Evolutionary conservation across 2,797 vertebrate species (phyloP), one percentile per base, ranked within the genome.

Genomic region (Hippopotamyrus pictus): DNA sequence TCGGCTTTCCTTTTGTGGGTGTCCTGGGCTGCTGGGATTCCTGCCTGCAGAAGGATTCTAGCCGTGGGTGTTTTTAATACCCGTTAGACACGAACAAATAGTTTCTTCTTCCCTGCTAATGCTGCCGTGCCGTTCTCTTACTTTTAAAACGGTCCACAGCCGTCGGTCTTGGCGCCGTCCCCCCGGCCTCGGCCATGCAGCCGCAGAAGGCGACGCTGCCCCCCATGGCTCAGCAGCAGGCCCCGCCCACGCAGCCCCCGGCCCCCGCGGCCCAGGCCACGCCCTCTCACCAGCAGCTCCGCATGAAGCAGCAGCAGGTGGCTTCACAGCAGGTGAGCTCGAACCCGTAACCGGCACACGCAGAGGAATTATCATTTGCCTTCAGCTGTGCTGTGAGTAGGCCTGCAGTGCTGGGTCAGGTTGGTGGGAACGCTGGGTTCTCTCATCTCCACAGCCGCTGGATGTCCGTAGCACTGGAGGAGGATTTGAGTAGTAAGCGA

Each of bases 261-360:
- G 76, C 93, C 0, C 91, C 94, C 0, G 95, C 93, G 89, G 91
- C 95, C 22, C 97, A 95, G 93, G 94, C 96, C 88, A 96, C 97
- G 0, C 95, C 97, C 57, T 97, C 97, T 91, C 97, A 98, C 91
- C 97, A 97, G 85, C 97, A 97, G 89, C 93, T 98, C 76, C 97
- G 98, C 92, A 94, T 97, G 89, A 97, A 98, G 93, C 97, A 96
- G 85, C 97, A 90, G 82, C 94, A 59, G 17, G 50, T 41, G 8
- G 50, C 92, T 89, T 94, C 92, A 91, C 95, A 96, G 91, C 96
- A 97, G 95, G 95, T 97, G 94, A 83, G 92, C 94, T 84, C 9
- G 37, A 88, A 88, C 94, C 89, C 95, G 93, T 62, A 90, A 91
- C 2, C 95, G 94, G 88, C 94, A 95, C 95, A 48, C 22, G 22